These are phyloP conservation scores for Caenorhabditis sp. DNA, from an alignment of 2,888 invertebrate genomes.

Conservation along the genomic window DNA sequence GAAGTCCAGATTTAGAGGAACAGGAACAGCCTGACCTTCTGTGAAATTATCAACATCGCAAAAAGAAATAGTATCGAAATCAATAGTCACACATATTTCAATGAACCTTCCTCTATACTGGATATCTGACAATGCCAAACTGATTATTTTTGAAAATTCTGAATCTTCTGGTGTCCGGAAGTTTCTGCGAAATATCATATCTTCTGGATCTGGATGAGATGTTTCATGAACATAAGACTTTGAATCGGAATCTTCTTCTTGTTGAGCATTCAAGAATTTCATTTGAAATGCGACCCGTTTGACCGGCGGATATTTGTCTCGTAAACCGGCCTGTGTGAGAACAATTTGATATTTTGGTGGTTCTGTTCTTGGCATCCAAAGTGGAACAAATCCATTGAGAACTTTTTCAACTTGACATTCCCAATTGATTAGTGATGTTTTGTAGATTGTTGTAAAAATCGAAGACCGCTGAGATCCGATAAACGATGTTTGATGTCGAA, in stretches of 20 bases:
- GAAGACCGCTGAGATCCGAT: background rate
- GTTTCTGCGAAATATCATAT: background rate
- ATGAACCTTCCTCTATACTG: background rate
- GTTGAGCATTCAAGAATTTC: background rate
- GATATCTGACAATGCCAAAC: background rate
- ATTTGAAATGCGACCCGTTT: background rate
- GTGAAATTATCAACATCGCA: background rate
- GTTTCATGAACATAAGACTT: background rate
- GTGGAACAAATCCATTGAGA: background rate
- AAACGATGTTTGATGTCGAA: background rate
- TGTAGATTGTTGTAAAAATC: background rate
- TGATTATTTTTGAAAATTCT: background rate
- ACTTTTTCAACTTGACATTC: background rate
- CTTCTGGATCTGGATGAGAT: background rate
- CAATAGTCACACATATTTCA: background rate
- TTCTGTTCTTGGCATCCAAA: background rate
- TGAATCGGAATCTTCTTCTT: background rate
- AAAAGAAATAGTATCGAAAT: background rate
- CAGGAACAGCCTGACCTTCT: background rate
- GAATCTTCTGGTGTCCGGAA: background rate
- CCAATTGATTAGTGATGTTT: background rate
- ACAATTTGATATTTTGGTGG: background rate
- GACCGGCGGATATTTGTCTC: slow-evolving; percentile 5
- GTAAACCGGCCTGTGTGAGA: background rate
- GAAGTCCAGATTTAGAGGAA: background rate